A percentile compares a stretch with the other conserved stretches of the same genome.
Conservation (phyloP, 2,888 invertebrate genomes). For the Drymonia ruficornis region DNA sequence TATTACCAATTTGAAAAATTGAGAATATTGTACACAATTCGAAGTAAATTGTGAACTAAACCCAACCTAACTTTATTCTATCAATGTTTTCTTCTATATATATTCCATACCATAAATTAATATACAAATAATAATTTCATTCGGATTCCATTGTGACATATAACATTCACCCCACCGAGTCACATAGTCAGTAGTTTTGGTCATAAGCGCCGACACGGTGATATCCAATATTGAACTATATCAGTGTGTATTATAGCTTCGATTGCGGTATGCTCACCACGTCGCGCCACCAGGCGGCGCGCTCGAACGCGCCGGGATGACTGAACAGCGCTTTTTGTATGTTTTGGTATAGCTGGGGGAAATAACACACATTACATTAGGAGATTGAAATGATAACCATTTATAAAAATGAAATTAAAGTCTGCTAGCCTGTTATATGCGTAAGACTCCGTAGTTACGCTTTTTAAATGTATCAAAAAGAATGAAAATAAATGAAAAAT, state of each 20-base stretch:
- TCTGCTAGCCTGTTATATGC: too few species aligned
- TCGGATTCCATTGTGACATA: background rate
- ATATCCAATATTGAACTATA: background rate
- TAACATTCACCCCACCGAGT: background rate
- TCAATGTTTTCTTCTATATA: too few species aligned
- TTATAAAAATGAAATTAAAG: too few species aligned
- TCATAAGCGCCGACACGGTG: background rate
- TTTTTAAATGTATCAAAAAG: too few species aligned
- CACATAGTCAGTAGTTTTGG: background rate
- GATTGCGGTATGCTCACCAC: slow-evolving; percentile 55
- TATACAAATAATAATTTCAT: background rate
- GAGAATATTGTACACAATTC: too few species aligned
- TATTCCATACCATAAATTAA: too few species aligned
- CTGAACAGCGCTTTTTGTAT: slow-evolving; percentile 89
- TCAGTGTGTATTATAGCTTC: slow-evolving; percentile 56
- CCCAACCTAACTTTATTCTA: too few species aligned
- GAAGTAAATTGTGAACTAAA: too few species aligned
- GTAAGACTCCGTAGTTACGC: too few species aligned
- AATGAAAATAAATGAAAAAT: too few species aligned
- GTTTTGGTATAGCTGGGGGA: slow-evolving; percentile 88
- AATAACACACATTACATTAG: slow-evolving; percentile 4
- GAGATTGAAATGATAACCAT: too few species aligned
- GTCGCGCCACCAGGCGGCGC: slow-evolving; percentile 89
- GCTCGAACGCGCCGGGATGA: slow-evolving; percentile 87
- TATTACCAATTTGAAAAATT: too few species aligned